These are phyloP conservation scores for Drosophila melanocephala DNA, from an alignment of 2,888 invertebrate species.

Conservation along the genomic window DNA sequence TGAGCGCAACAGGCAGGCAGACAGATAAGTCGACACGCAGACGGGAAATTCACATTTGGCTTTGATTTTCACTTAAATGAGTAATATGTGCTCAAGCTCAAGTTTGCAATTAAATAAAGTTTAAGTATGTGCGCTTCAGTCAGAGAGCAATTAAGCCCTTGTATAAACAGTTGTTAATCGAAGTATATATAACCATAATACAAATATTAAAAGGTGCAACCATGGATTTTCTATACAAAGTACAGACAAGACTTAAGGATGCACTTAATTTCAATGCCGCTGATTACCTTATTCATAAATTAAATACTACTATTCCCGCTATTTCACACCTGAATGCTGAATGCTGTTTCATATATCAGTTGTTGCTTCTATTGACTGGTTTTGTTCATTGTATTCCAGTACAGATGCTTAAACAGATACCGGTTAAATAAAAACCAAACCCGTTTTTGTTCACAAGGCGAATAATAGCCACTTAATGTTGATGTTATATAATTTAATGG, in stretches of 20 bases:
- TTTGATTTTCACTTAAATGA: conserved; percentile 15
- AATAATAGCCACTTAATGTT: conserved; percentile 57
- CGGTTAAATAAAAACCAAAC: conserved; percentile 32
- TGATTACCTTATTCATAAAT: not conserved
- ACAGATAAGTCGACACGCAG: not conserved
- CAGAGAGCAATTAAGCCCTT: too few relatives aligned
- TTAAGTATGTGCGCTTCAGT: not conserved
- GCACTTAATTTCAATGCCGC: not conserved
- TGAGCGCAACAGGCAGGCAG: conserved; percentile 13
- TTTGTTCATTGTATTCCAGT: not conserved
- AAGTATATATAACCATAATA: not conserved
- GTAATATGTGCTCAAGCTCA: conserved; percentile 10
- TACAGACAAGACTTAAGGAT: not conserved
- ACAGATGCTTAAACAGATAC: conserved; percentile 15
- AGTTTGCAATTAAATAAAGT: conserved; percentile 25
- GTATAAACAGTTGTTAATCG: not conserved
- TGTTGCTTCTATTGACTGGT: not conserved
- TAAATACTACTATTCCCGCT: not conserved
- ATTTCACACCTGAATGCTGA: conserved; percentile 9
- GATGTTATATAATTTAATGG: conserved; percentile 55
- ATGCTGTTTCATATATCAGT: conserved; percentile 1
- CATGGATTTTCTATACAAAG: not conserved
- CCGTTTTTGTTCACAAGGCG: conserved; percentile 45
- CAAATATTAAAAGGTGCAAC: not conserved
- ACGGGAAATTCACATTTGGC: not conserved